Percentiles rank a stretch among this genome's conserved stretches.
Evolutionary conservation across 2,797 vertebrate genomes (phyloP).

Genomic region (Trematomus bernacchii): DNA sequence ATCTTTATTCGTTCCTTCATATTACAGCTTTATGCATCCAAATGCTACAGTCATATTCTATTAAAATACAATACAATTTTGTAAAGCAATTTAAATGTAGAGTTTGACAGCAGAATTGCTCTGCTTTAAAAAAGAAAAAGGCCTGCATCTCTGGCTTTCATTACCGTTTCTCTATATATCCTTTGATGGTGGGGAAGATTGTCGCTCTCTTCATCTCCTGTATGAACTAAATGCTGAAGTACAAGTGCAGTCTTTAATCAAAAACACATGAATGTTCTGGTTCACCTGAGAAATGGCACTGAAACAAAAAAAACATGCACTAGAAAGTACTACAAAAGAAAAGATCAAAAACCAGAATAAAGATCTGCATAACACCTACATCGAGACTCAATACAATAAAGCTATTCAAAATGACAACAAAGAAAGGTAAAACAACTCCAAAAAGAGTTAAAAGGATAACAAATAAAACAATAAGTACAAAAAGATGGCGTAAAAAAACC

Average conservation of each 20-base stretch:
- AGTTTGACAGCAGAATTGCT: not conserved
- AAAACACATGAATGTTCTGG: not conserved
- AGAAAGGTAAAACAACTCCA: not conserved
- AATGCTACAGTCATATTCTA: not conserved
- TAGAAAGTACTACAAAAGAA: not conserved
- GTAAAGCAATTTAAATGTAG: not conserved
- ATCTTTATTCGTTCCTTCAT: not conserved
- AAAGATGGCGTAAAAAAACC: not conserved
- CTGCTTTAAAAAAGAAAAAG: not conserved
- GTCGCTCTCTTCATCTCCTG: not conserved
- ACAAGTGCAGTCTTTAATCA: not conserved
- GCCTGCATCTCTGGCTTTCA: not conserved
- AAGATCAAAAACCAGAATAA: not conserved
- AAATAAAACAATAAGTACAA: not conserved
- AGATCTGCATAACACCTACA: not conserved
- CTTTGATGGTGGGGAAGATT: not conserved
- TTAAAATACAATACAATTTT: not conserved
- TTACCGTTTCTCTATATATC: not conserved
- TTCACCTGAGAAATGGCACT: not conserved
- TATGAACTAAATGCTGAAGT: not conserved
- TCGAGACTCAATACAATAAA: not conserved
- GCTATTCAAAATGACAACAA: not conserved
- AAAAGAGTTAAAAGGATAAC: not conserved
- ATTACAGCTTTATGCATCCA: not conserved
- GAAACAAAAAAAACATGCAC: not conserved